These are phyloP conservation scores for Aphyosemion australe DNA, from an alignment of 2,113 vertebrate genomes.

Conservation along the genomic window DNA sequence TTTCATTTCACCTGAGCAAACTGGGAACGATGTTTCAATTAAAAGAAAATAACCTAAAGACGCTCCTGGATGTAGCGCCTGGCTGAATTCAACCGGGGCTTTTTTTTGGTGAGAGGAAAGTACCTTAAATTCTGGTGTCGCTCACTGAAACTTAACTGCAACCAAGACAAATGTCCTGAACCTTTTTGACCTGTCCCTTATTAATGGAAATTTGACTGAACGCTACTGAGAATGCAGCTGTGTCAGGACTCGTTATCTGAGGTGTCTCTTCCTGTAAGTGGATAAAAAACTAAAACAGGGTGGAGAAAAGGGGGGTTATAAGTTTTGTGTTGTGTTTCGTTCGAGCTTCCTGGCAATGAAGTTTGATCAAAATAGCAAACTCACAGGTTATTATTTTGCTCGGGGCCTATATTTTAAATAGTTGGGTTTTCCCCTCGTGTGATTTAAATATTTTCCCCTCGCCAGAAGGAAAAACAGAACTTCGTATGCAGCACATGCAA, in stretches of 20 bases:
- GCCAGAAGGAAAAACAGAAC: not conserved
- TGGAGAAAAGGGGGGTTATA: not conserved
- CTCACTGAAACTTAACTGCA: slow-evolving; percentile 18
- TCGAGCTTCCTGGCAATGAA: not conserved
- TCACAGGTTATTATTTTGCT: no score
- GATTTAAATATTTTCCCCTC: no score
- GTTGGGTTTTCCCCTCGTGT: no score
- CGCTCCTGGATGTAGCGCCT: slow-evolving; percentile 17
- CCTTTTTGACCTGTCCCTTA: not conserved
- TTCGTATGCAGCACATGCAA: not conserved
- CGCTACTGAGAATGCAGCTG: slow-evolving; percentile 14
- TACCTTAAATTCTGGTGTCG: slow-evolving; percentile 44
- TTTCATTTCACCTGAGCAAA: rapidly evolving
- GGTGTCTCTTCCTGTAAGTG: slow-evolving; percentile 40
- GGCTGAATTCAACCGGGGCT: slow-evolving; percentile 33
- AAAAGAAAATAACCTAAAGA: not conserved
- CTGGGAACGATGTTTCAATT: not conserved
- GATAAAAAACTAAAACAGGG: slow-evolving; percentile 1
- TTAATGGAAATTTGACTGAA: slow-evolving; percentile 43
- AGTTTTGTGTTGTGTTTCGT: no score
- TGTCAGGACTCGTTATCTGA: not conserved
- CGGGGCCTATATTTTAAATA: not conserved
- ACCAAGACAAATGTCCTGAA: slow-evolving; percentile 1
- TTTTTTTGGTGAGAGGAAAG: slow-evolving; percentile 49
- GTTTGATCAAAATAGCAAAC: not conserved